phyloP scores from a whole-genome alignment of 2,113 vertebrate genomes.

The Phasianus colchicus region DNA sequence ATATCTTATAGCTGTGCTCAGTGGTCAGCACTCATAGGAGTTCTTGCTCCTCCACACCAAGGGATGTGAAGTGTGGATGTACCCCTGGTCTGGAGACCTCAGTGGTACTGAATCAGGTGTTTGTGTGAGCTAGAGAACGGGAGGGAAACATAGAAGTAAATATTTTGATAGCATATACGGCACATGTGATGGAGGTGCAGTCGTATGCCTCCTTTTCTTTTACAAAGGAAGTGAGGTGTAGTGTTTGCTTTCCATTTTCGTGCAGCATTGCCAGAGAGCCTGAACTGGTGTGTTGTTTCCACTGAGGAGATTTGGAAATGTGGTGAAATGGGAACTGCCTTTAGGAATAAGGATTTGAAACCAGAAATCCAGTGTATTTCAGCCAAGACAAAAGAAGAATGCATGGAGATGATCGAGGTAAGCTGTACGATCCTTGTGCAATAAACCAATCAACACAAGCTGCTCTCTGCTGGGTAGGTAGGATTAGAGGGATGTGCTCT shows the following conservation, averaged over 20 bases:
- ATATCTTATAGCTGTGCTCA: background rate
- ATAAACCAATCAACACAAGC: background rate
- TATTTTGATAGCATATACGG: background rate
- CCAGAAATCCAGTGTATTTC: conserved; percentile 86
- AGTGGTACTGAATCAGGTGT: background rate
- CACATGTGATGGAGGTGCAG: background rate
- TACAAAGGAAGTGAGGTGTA: background rate
- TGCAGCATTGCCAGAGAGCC: conserved; percentile 78
- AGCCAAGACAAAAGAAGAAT: conserved; percentile 82
- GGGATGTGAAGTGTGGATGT: background rate
- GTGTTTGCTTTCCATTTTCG: background rate
- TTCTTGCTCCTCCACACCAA: background rate
- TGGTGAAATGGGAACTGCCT: conserved; percentile 84
- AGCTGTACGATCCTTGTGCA: background rate
- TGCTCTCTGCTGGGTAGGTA: background rate
- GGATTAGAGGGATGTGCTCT: background rate
- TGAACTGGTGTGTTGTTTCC: conserved; percentile 92
- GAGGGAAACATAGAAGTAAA: background rate
- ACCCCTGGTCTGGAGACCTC: background rate
- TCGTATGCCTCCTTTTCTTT: background rate
- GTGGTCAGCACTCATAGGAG: background rate
- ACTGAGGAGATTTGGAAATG: conserved; percentile 90
- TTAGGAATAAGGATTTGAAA: conserved; percentile 77
- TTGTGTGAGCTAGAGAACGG: background rate
- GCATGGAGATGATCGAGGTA: conserved; percentile 91